phyloP scores from a whole-genome alignment of 2,797 vertebrate genomes.

The Brachymystax lenok region DNA sequence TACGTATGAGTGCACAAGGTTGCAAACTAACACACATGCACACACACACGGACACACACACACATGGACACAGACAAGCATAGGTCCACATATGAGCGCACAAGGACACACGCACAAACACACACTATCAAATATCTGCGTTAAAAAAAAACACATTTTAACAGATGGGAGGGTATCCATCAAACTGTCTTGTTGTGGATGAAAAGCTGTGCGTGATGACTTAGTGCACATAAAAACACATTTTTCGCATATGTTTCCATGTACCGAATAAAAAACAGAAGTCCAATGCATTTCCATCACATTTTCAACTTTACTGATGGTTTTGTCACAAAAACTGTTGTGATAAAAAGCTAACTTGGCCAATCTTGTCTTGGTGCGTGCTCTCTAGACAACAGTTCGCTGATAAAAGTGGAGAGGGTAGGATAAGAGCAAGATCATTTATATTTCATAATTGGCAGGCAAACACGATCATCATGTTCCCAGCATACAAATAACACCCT shows the following conservation, averaged over 20 bases:
- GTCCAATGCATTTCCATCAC: no score
- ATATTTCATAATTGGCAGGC: no score
- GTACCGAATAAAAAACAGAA: no score
- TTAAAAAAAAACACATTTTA: no score
- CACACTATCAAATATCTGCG: background rate
- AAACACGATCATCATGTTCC: no score
- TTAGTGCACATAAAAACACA: no score
- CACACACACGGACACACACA: conserved; percentile 2
- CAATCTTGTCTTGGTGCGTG: background rate
- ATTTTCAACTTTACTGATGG: no score
- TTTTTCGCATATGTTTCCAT: no score
- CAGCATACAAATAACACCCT: no score
- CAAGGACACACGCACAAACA: conserved; percentile 28
- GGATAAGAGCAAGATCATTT: conserved; percentile 29
- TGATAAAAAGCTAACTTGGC: background rate
- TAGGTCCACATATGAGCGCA: conserved; percentile 12
- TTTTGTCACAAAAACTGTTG: background rate
- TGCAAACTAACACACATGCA: background rate
- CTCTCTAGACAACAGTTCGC: conserved; percentile 18
- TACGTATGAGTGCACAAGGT: conserved; percentile 11
- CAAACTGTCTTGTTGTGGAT: no score
- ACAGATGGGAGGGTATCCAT: no score
- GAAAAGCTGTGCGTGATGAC: no score
- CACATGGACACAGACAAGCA: background rate
- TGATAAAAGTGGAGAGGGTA: background rate